Base-by-base conservation (phyloP, 2,113 vertebrate genomes). In the Piprites chloris region DNA sequence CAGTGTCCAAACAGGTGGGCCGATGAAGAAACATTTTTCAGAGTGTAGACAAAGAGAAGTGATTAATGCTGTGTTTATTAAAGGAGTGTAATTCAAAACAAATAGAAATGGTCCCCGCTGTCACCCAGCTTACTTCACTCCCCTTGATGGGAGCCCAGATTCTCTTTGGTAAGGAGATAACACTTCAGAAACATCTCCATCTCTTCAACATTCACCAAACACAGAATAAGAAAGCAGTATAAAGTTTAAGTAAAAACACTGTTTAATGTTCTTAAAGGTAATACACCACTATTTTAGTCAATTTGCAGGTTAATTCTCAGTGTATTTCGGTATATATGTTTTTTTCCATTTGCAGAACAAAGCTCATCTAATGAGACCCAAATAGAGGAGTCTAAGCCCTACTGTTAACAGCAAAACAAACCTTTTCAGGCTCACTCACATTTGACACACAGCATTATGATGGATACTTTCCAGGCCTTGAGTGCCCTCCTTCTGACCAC, bases 391-490 rank as follows among this genome's bases (percentile, higher is more conserved):
- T 37, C 41, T n/a, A 21, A 56, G 35, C 33, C 63, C 20, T 33
- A 59, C 26, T 49, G 17, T 9, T 16, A 89, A 56, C 2, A 85
- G 33, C 47, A 91, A 86, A 91, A 89, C 24, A 44, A 90, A 92
- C 52, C 32, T 80, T 42, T 56, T 69, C 35, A 30, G 58, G 35
- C 33, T 71, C 4, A 1, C 32, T 53, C 7, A 11, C 53, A 56
- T 23, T 39, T 52, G 79, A 74, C 28, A 78, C 32, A 63, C 13
- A 80, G 39, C 55, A 71, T 23, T 20, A 3, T 37, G 14, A 65
- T 0, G 0, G 14, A 55, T 16, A 23, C 14, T 39, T 73, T 23
- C 22, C 28, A 69, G 28, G 55, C 12, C n/a, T 23, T n/a, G 6
- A 62, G 37, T 32, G 37, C 13, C 16, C 32, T 50, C 32, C 47